These are phyloP conservation scores for Macrotis lagotis DNA, from an alignment of 2,113 vertebrate genomes.

Conservation along the genomic window DNA sequence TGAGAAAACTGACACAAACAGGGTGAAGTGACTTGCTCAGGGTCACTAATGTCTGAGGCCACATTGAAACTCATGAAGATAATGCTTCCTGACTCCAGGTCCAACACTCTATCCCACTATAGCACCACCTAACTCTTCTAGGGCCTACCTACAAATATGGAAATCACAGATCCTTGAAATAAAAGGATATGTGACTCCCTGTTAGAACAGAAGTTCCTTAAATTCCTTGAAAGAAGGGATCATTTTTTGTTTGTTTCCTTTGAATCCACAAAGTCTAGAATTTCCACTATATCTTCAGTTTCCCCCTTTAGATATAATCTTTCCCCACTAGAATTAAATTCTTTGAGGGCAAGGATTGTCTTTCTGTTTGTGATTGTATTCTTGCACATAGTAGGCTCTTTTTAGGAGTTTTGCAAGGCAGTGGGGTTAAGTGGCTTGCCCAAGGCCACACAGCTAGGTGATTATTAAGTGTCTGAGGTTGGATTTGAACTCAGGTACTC, in stretches of 20 bases:
- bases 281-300: rapidly evolving
- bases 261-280: neutral
- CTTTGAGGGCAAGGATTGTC: neutral
- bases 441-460: no score
- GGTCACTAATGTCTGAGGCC: neutral
- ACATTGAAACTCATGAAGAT: neutral
- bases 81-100: neutral
- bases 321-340: neutral
- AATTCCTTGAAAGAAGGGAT: neutral
- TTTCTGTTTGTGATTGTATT: neutral
- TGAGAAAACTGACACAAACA: neutral
- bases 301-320: neutral
- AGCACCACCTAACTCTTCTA: neutral
- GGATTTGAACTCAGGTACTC: no score
- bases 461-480: no score
- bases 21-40: neutral
- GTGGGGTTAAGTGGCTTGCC: no score
- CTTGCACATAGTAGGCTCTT: rapidly evolving
- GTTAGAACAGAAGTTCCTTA: neutral
- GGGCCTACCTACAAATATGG: neutral
- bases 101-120: neutral
- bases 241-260: neutral
- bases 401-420: no score
- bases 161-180: neutral
- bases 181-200: neutral